Conservation (phyloP, 2,888 invertebrate species). For the Clepsis dumicolana region DNA sequence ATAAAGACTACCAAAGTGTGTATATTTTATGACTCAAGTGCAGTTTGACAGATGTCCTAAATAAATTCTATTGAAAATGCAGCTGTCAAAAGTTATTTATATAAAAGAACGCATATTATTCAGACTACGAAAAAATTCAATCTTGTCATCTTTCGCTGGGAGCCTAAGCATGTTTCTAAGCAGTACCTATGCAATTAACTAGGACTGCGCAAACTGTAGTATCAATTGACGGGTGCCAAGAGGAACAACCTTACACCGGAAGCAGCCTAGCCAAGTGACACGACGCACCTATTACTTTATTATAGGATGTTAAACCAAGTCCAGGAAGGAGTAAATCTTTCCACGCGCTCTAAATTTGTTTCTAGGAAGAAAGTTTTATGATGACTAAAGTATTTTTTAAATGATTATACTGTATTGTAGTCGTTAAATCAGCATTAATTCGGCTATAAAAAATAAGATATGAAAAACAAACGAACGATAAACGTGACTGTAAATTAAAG, state of each 20-base stretch:
- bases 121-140: no score
- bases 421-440: neutral
- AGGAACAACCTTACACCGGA: constrained; percentile 31
- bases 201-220: no score
- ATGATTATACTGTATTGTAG: neutral
- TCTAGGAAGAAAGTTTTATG: neutral
- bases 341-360: constrained; percentile 31
- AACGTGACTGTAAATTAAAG: no score
- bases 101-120: no score
- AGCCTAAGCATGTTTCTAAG: no score
- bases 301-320: constrained; percentile 26
- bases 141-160: no score
- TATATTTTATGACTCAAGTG: no score
- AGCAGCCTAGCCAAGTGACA: constrained; percentile 36
- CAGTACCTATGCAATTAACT: no score
- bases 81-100: no score
- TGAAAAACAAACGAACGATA: neutral
- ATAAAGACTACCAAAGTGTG: no score
- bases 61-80: no score
- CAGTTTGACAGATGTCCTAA: no score
- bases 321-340: constrained; percentile 42
- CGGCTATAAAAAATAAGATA: neutral
- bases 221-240: neutral
- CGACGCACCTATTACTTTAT: constrained; percentile 40
- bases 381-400: neutral